Percentiles rank a stretch among this genome's conserved stretches.
These are phyloP conservation scores for Camptogramma bilineatum DNA, from an alignment of 2,888 invertebrate genomes.

Conservation along the genomic window DNA sequence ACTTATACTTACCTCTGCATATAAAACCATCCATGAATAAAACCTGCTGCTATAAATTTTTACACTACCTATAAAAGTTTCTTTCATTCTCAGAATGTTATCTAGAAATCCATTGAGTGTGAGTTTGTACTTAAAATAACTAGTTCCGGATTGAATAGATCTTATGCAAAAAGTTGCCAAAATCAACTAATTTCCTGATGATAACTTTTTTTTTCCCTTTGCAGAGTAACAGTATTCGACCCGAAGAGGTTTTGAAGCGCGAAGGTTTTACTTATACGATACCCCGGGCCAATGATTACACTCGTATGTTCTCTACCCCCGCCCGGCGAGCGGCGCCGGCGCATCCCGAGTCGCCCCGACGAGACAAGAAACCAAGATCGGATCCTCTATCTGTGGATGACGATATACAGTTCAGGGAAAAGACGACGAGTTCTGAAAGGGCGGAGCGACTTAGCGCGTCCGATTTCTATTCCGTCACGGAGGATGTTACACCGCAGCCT, in stretches of 20 bases:
- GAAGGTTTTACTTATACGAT: constrained; percentile 86
- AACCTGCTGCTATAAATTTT: too few relatives aligned
- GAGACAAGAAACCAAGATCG: constrained; percentile 78
- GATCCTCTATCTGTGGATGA: constrained; percentile 47
- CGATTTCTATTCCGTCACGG: constrained; percentile 79
- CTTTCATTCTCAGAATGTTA: too few relatives aligned
- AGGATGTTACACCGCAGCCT: constrained; percentile 79
- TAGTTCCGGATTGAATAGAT: background rate
- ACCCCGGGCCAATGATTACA: constrained; percentile 85
- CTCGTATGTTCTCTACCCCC: constrained; percentile 81
- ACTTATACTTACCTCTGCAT: too few relatives aligned
- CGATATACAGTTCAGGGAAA: constrained; percentile 66
- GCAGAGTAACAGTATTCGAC: constrained; percentile 56
- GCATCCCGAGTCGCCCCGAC: constrained; percentile 75
- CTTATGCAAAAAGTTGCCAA: background rate
- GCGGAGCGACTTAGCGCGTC: constrained; percentile 77
- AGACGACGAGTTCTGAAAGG: constrained; percentile 55
- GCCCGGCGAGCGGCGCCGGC: constrained; percentile 74
- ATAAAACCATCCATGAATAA: too few relatives aligned
- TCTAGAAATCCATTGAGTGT: too few relatives aligned
- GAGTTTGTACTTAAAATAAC: background rate
- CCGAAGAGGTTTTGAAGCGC: constrained; percentile 69
- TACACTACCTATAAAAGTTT: too few relatives aligned
- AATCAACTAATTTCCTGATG: background rate
- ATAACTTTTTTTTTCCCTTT: background rate